Conservation (phyloP, 2,888 invertebrate genomes). For the Ischnura elegans region DNA sequence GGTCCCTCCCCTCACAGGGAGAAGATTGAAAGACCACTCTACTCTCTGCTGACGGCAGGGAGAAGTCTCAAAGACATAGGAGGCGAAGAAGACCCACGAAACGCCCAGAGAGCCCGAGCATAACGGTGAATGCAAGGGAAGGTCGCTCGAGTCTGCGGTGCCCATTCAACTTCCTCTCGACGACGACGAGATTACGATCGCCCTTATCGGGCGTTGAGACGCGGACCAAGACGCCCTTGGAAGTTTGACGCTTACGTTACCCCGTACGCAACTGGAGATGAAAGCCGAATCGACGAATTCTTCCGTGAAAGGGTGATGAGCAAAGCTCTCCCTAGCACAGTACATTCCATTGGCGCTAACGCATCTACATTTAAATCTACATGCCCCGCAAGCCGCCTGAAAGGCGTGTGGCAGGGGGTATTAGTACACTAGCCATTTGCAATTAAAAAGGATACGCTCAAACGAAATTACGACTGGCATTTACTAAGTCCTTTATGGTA, state of each 20-base stretch:
- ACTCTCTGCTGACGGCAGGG: not conserved
- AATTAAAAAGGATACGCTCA: no score
- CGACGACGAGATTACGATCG: not conserved
- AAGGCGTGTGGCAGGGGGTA: no score
- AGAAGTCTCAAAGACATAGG: not conserved
- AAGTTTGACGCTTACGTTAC: not conserved
- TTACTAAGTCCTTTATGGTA: no score
- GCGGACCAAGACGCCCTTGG: not conserved
- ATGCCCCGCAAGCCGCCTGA: no score
- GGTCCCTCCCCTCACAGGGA: not conserved
- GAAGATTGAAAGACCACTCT: slow-evolving; percentile 19
- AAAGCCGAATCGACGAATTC: no score
- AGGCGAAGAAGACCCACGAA: not conserved
- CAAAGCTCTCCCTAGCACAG: no score
- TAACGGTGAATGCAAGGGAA: not conserved
- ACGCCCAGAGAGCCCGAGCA: not conserved
- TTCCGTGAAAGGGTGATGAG: not conserved
- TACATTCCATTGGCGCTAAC: no score
- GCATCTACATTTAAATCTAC: no score
- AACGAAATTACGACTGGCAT: no score
- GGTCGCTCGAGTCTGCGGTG: not conserved
- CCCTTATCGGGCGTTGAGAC: not conserved
- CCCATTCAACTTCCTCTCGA: not conserved
- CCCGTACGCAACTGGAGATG: no score
- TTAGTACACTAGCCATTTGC: no score